Evolutionary conservation across 2,888 invertebrate species (phyloP), one percentile per base, ranked within the genome.

Genomic region (Dicyrtoma fusca): DNA sequence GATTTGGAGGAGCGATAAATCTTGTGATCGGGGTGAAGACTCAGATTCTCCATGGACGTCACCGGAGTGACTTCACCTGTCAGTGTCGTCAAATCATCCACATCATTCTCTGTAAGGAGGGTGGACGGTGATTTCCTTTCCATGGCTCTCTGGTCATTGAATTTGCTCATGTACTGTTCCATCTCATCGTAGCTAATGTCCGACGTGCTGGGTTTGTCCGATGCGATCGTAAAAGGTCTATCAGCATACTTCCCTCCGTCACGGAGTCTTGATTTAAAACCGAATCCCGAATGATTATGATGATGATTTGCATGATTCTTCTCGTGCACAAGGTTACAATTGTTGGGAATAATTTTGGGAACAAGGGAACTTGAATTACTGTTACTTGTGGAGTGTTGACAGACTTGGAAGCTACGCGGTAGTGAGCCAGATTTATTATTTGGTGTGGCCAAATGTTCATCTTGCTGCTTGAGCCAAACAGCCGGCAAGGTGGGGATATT

Each of bases 11-110:
- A 87, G 75, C 90, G 88, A 81, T 91, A 91, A 79, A 92, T 91
- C 84, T 90, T 91, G 82, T 92, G 91, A 81, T 92, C 91, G 0
- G 92, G 92, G 82, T 92, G 91, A 85, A 88, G 72, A 85, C 86
- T 51, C 85, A 88, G 53, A 83, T 85, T 76, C 85, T 86, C 76
- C 86, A 85, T 77, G 85, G 87, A 77, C 83, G 85, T 81, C 72
- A 83, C 82, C 2, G 83, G 83, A 70, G 83, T 83, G 72, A 83
- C 82, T 53, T 83, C 83, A 13, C 83, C 83, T 25, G 82, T 81
- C 70, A 82, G 81, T 11, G 83, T 83, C 26, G 82, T 81, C 70
- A 82, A 81, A 68, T 84, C 83, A 65, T 80, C 80, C n/a, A 77
- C 71, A 66, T 83, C 84, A 34, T 34, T 34, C 70, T 82, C 82